Evolutionary conservation across 2,888 invertebrate species (phyloP).

Genomic region (Panopea generosa): DNA sequence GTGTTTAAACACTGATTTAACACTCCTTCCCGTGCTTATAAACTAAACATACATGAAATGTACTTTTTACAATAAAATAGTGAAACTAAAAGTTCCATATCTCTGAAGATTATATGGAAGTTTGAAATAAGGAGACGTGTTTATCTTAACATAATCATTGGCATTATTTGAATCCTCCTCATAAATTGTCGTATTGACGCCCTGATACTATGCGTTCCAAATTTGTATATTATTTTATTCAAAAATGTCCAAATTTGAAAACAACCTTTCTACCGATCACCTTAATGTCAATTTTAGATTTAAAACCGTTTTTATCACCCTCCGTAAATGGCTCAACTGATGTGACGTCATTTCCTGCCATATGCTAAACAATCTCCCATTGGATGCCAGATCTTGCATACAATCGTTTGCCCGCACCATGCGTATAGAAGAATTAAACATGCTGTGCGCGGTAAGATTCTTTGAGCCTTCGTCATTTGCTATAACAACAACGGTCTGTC

Average conservation of each 20-base stretch:
- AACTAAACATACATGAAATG: too few species aligned
- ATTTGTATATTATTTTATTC: not conserved
- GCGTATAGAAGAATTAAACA: constrained; percentile 75
- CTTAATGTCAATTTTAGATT: constrained; percentile 44
- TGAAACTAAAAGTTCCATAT: too few species aligned
- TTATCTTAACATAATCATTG: too few species aligned
- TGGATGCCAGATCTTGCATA: constrained; percentile 77
- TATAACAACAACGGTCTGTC: constrained; percentile 71
- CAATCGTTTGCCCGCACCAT: constrained; percentile 74
- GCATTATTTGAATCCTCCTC: too few species aligned
- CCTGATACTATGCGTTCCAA: too few species aligned
- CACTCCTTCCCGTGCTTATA: too few species aligned
- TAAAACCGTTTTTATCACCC: constrained; percentile 69
- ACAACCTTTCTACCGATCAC: not conserved
- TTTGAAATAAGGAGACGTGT: too few species aligned
- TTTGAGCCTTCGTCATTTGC: constrained; percentile 79
- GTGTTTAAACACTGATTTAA: too few species aligned
- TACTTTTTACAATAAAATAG: too few species aligned
- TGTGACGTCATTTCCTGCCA: constrained; percentile 79
- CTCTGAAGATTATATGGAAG: too few species aligned
- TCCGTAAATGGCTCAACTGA: constrained; percentile 77
- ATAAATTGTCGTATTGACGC: too few species aligned
- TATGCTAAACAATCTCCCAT: constrained; percentile 75
- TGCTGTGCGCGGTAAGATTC: constrained; percentile 73
- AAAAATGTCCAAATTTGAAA: not conserved